Conservation (phyloP, 2,888 invertebrate genomes). For the Drosophila demipolita region DNA sequence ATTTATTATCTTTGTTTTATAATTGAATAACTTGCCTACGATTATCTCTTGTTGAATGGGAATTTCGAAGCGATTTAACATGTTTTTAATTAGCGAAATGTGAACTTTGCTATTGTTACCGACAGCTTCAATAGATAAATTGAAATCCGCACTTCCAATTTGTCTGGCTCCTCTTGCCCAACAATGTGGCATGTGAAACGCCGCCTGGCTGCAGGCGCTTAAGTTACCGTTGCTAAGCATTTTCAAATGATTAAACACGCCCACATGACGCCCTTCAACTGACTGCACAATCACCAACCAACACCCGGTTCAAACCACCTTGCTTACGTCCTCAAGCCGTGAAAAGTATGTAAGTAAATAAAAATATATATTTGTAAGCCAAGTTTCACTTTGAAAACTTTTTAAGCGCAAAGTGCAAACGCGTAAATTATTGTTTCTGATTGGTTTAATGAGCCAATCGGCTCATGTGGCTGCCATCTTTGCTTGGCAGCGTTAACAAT, state of each 20-base stretch:
- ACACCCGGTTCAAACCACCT: not conserved
- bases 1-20: conserved; percentile 2
- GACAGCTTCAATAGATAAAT: conserved; percentile 20
- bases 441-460: conserved; percentile 68
- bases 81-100: conserved; percentile 55
- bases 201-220: not conserved
- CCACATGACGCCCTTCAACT: conserved; percentile 52
- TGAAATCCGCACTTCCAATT: conserved; percentile 34
- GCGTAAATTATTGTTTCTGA: conserved; percentile 70
- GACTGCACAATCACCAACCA: not conserved
- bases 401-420: conserved; percentile 44
- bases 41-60: conserved; percentile 41
- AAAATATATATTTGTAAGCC: conserved; percentile 5
- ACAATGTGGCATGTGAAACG: conserved; percentile 28
- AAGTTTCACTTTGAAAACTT: conserved; percentile 51
- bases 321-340: conserved; percentile 8
- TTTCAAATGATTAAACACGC: conserved; percentile 66
- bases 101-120: conserved; percentile 27
- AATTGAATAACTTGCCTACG: not conserved
- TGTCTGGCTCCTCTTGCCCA: conserved; percentile 33
- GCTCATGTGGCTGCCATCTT: conserved; percentile 28
- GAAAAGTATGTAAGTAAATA: not conserved
- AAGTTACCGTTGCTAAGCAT: conserved; percentile 59
- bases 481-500: conserved; percentile 24
- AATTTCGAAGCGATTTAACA: conserved; percentile 33